Evolutionary conservation across 2,797 vertebrate genomes (phyloP), one percentile per base, ranked within the genome.

Genomic region (Harpagifer antarcticus): DNA sequence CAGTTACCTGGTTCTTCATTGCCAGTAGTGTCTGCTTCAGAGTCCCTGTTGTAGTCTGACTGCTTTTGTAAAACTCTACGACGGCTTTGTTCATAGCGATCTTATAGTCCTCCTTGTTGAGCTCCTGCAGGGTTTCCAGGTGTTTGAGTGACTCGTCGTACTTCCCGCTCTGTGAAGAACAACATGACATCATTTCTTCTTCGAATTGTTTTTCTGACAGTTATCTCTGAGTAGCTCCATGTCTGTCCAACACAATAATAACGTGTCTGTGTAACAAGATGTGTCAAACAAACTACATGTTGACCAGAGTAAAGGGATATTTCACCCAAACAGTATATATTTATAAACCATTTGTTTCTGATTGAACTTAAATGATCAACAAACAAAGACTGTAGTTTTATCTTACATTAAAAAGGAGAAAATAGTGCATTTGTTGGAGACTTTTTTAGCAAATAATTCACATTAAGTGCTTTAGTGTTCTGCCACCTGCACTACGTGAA

Each of bases 101-200:
- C 94, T 99, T 99, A 93, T 98, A 98, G 91, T 99, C 98, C 43
- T 99, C 98, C 90, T 97, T 99, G 92, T 98, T 99, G 74, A 98
- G 93, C 62, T 98, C 97, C 89, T 97, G 97, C 63, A 99, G 94
- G 68, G 92, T 92, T 69, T 95, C 95, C 1, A 99, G 96, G 62
- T 97, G 95, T 82, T 96, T 95, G 16, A 99, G 93, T 70, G 96
- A 97, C 72, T 96, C 92, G 0, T 99, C 97, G 45, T 98, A 99
- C 85, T 95, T 97, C 76, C 96, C 97, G 78, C 94, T 92, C 98
- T 99, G 76, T 27, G 19, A 76, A 52, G 40, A 68, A 64, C 3
- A 79, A 12, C 15, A 58, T 23, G 2, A 45, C 4, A 20, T 2
- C 33, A 50, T 37, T 57, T 56, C 7, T 20, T 42, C 58, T 37